Base-by-base conservation (phyloP, 2,888 invertebrate genomes). In the Eudemis profundana region DNA sequence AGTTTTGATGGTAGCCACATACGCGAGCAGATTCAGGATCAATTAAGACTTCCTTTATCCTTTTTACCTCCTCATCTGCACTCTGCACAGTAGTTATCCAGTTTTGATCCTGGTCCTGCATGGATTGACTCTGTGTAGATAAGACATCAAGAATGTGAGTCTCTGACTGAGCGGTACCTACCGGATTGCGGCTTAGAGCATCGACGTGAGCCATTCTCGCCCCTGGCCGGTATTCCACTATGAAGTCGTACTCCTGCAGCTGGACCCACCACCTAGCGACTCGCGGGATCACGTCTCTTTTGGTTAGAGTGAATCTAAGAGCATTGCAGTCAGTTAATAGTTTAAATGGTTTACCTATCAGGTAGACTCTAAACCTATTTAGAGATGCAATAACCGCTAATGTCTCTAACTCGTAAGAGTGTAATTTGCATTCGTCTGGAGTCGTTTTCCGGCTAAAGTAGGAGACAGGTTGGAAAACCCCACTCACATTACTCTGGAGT, bases 391-490 rank as follows among this genome's bases (percentile, higher is more conserved):
- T 47, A 2, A 67, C 61, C 8, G 67, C 67, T 4, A 67, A 33
- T n/a, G 62, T 62, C 19, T 67, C 62, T 15, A 67, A 46, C 19
- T 67, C 67, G 27, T 46, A 67, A 2, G 64, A 63, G 36, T 67
- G 64, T 53, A 79, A 82, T 17, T 72, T n/a, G n/a, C n/a, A n/a
- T n/a, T n/a, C n/a, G n/a, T n/a, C n/a, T n/a, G n/a, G n/a, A n/a
- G 76, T 76, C 4, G 81, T 73, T 54, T 74, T 73, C 36, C 76
- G 67, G 23, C 77, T 78, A 29, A 65, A 75, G 53, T 76, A 82
- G 0, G 74, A 69, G 0, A 83, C 69, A 2, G 72, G 74, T 5
- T 67, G 64, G 29, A 44, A 66, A 3, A 33, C 19, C 2, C 36
- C 61, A 15, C 40, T 15, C 4, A 17, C 50, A 10, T 49, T 36